Evolutionary conservation across 2,797 vertebrate genomes (phyloP).

Genomic region (Hybognathus amarus): DNA sequence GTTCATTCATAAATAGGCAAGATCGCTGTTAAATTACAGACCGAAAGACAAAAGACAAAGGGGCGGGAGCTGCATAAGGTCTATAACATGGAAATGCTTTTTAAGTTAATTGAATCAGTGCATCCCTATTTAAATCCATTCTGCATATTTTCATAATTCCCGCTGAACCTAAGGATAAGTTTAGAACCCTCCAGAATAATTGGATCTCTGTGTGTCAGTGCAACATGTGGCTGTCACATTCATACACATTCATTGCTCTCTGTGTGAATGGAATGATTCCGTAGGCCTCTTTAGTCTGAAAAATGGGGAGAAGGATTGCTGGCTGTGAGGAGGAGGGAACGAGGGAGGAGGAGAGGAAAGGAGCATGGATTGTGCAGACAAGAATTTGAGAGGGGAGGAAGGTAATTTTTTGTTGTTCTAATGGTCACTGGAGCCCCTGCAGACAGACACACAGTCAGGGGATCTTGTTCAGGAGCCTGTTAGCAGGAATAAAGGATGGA

Average conservation of each 20-base stretch:
- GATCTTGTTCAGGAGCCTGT: conserved; percentile 75
- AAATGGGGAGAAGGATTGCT: conserved; percentile 32
- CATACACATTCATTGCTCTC: conserved; percentile 35
- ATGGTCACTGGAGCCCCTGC: conserved; percentile 68
- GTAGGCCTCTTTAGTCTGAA: conserved; percentile 35
- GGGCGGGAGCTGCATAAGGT: not conserved
- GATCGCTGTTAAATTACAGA: too few relatives aligned
- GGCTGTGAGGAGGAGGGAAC: conserved; percentile 26
- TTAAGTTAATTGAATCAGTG: not conserved
- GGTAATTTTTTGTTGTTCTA: conserved; percentile 57
- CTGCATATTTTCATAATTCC: conserved; percentile 4
- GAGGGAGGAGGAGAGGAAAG: conserved; percentile 16
- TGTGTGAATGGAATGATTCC: conserved; percentile 42
- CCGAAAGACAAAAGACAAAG: too few relatives aligned
- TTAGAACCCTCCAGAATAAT: conserved; percentile 51
- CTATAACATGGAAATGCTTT: not conserved
- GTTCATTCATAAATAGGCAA: too few relatives aligned
- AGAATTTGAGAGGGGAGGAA: conserved; percentile 8
- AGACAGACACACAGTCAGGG: conserved; percentile 61
- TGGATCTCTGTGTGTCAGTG: conserved; percentile 40
- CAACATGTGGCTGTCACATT: conserved; percentile 37
- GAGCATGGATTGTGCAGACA: conserved; percentile 22
- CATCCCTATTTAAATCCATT: not conserved
- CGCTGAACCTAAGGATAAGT: not conserved
- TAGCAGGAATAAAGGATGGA: conserved; percentile 72